Evolutionary conservation across 2,888 invertebrate genomes (phyloP).

Genomic region (Taphrorychus bicolor): DNA sequence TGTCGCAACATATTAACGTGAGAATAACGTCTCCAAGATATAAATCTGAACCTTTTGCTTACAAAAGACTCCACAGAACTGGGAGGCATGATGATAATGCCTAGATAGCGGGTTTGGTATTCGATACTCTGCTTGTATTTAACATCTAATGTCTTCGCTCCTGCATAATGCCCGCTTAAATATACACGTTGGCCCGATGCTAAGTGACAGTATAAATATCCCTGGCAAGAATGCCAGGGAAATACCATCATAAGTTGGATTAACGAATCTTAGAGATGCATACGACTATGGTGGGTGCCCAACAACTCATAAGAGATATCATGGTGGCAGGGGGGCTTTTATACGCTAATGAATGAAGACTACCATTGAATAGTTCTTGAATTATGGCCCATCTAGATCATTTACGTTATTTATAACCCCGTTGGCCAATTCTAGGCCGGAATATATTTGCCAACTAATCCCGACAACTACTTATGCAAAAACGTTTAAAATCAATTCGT

Average conservation of each 20-base stretch:
- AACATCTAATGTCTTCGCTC: slow-evolving; percentile 48
- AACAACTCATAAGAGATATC: not conserved
- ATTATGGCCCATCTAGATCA: slow-evolving; percentile 17
- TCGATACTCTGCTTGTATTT: slow-evolving; percentile 42
- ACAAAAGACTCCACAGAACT: slow-evolving; percentile 15
- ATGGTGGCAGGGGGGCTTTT: slow-evolving; percentile 30
- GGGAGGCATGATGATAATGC: slow-evolving; percentile 27
- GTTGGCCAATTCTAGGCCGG: not conserved
- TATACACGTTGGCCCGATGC: slow-evolving; percentile 49
- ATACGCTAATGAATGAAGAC: slow-evolving; percentile 32
- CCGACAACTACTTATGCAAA: slow-evolving; percentile 1
- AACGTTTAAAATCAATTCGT: not conserved
- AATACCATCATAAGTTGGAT: not conserved
- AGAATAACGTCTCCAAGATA: slow-evolving; percentile 16
- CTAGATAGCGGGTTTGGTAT: slow-evolving; percentile 28
- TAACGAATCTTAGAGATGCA: not conserved
- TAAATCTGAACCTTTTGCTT: slow-evolving; percentile 16
- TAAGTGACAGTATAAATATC: slow-evolving; percentile 27
- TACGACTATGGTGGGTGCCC: not conserved
- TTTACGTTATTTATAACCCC: not conserved
- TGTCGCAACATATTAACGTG: slow-evolving; percentile 5
- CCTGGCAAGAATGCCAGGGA: not conserved
- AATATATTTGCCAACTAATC: not conserved
- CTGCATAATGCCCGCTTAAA: slow-evolving; percentile 52
- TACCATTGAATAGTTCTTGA: slow-evolving; percentile 17